Percentiles rank a stretch among this genome's conserved stretches.
Conservation (phyloP, 2,888 invertebrate genomes). For the Spisula subtruncata region DNA sequence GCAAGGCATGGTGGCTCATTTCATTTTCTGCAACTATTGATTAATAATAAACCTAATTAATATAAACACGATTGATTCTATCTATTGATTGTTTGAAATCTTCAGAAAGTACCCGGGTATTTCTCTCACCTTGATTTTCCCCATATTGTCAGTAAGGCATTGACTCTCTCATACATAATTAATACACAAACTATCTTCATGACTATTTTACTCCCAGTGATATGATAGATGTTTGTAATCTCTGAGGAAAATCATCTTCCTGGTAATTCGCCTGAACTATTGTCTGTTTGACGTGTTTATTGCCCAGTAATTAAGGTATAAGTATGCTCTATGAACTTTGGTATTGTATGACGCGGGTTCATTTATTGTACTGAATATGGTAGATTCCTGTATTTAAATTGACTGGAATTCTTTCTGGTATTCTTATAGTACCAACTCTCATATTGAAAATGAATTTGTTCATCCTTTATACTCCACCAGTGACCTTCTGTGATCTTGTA, state of each 20-base stretch:
- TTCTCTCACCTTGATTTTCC: neutral
- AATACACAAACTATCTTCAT: neutral
- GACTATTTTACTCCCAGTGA: neutral
- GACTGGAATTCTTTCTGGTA: too few species aligned
- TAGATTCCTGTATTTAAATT: too few species aligned
- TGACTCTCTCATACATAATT: slow-evolving; percentile 7
- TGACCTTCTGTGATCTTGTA: too few species aligned
- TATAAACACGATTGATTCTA: neutral
- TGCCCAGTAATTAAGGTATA: neutral
- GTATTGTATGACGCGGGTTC: neutral
- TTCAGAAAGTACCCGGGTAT: too few species aligned
- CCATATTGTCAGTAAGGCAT: neutral
- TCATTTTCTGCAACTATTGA: neutral
- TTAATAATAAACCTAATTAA: neutral
- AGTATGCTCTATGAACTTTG: neutral
- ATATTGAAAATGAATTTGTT: too few species aligned
- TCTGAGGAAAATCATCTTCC: neutral
- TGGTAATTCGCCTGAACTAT: neutral
- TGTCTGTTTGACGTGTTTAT: neutral
- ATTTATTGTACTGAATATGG: neutral
- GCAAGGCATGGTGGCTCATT: neutral
- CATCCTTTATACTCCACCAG: too few species aligned
- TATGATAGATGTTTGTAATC: neutral
- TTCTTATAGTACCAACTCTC: too few species aligned
- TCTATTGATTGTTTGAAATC: slow-evolving; percentile 6